Evolutionary conservation across 2,888 invertebrate genomes (phyloP).

Genomic region (Alviniconcha strummeri): DNA sequence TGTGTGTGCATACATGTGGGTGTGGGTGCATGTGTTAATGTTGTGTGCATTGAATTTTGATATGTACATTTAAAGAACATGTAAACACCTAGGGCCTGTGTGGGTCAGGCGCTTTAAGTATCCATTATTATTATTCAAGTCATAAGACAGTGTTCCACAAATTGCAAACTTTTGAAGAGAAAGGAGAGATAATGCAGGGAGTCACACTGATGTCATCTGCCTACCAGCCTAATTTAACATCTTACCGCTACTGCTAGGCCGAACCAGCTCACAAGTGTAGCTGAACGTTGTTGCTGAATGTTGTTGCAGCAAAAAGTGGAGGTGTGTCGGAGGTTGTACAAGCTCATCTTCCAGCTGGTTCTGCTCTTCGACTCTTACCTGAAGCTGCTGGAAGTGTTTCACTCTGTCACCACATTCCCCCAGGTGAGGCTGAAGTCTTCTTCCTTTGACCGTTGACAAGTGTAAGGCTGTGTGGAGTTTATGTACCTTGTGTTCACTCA

Average conservation of each 20-base stretch:
- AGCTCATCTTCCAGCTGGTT: slow-evolving; percentile 92
- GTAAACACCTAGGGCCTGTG: too few species aligned
- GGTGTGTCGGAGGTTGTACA: slow-evolving; percentile 90
- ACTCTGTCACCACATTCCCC: slow-evolving; percentile 50
- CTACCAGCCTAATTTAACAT: too few species aligned
- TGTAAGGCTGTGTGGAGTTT: neutral
- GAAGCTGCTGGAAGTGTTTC: slow-evolving; percentile 73
- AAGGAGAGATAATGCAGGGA: too few species aligned
- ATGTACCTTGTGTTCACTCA: neutral
- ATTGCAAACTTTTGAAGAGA: too few species aligned
- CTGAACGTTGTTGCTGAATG: neutral
- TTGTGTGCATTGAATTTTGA: neutral
- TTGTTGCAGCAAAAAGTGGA: slow-evolving; percentile 81
- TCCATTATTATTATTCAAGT: too few species aligned
- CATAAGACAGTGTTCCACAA: too few species aligned
- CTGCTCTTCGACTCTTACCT: slow-evolving; percentile 84
- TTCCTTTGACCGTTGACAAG: too few species aligned
- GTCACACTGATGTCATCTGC: too few species aligned
- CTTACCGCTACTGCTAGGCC: too few species aligned
- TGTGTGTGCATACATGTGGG: neutral
- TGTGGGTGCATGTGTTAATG: neutral
- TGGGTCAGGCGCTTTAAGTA: too few species aligned
- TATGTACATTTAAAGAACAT: too few species aligned
- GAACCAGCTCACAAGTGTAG: too few species aligned
- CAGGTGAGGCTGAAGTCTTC: slow-evolving; percentile 50